Evolutionary conservation across 92 coral and sea anemone genomes (phyloP).

Genomic region (Porites evermanni): DNA sequence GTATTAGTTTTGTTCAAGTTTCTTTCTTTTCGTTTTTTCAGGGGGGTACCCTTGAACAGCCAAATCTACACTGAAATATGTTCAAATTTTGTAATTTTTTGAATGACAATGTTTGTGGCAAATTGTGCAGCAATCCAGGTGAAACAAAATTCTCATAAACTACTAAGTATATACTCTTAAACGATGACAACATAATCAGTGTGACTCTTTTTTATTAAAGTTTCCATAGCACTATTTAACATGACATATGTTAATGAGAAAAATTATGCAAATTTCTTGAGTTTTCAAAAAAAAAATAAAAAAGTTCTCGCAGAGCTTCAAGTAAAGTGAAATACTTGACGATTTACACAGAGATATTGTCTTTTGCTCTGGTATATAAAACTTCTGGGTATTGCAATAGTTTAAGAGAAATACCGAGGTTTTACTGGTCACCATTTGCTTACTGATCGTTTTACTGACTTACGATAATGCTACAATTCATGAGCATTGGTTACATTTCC

Average conservation of each 20-base stretch:
- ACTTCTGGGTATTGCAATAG: no score
- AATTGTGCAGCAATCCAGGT: not conserved
- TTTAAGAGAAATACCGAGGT: no score
- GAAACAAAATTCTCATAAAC: not conserved
- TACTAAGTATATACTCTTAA: not conserved
- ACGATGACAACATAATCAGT: not conserved
- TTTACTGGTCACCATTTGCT: no score
- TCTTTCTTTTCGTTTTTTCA: slow-evolving; percentile 5
- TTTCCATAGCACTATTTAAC: not conserved
- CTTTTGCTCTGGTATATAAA: no score
- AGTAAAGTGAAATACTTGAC: no score
- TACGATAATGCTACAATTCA: no score
- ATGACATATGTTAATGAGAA: not conserved
- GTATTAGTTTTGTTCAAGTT: slow-evolving; percentile 18
- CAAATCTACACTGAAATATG: not conserved
- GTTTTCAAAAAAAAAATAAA: not conserved
- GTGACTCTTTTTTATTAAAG: not conserved
- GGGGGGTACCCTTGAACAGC: slow-evolving; percentile 17
- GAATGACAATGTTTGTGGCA: slow-evolving; percentile 6
- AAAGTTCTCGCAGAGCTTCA: not conserved
- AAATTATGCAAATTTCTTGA: not conserved
- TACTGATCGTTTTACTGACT: no score
- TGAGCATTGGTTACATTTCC: no score
- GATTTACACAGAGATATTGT: no score
- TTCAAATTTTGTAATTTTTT: slow-evolving; percentile 8